Conservation (phyloP, 2,888 invertebrate species). For the Melikaiella ostensackeni region DNA sequence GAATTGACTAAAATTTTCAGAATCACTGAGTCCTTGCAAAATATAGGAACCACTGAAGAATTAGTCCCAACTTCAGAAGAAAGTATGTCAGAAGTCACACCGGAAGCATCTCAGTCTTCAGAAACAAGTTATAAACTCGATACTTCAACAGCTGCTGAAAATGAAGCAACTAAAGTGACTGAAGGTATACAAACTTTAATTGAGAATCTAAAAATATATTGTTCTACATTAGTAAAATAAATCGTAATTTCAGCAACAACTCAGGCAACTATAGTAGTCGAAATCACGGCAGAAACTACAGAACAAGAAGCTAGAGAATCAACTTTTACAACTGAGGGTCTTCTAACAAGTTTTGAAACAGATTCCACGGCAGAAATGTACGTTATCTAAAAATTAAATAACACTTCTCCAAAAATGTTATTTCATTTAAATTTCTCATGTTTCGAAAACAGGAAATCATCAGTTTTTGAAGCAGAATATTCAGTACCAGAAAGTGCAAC, state of each 20-base stretch:
- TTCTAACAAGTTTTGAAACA: too few species aligned
- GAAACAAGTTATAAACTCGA: not conserved
- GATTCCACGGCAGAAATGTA: too few species aligned
- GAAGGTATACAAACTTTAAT: not conserved
- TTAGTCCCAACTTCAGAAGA: not conserved
- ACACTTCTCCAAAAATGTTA: too few species aligned
- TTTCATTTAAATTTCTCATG: too few species aligned
- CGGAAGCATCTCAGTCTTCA: not conserved
- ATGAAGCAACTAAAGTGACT: not conserved
- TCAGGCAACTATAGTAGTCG: not conserved
- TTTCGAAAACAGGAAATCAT: too few species aligned
- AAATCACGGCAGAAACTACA: not conserved
- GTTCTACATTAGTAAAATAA: not conserved
- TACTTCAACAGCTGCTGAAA: not conserved
- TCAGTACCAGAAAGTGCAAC: not conserved
- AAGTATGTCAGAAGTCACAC: not conserved
- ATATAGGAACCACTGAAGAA: not conserved
- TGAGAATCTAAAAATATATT: not conserved
- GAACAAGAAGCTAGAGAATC: not conserved
- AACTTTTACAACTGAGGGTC: not conserved
- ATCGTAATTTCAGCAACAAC: not conserved
- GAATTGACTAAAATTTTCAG: too few species aligned
- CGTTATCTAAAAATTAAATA: too few species aligned
- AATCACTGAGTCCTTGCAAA: too few species aligned
- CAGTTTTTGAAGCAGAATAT: not conserved